phyloP scores from a whole-genome alignment of 2,113 vertebrate species.

The Synodontis membranacea region DNA sequence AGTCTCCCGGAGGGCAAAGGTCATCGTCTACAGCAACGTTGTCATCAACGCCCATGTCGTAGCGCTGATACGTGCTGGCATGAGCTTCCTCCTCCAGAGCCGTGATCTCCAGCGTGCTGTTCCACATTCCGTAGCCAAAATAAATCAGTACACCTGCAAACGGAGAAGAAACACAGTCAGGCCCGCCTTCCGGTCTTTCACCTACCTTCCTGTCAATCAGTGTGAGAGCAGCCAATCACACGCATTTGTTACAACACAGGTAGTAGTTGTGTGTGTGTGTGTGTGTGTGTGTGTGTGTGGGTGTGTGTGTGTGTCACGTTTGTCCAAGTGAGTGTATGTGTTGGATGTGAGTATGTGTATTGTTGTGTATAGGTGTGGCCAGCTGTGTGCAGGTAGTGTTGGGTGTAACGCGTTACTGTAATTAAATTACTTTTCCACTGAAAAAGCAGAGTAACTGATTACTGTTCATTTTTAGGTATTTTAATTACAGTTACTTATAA shows the following conservation, averaged over 20 bases:
- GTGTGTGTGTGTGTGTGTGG: background rate
- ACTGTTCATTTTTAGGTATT: too few relatives aligned
- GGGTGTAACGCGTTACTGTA: too few relatives aligned
- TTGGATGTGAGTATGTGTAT: background rate
- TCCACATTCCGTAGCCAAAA: conserved; percentile 98
- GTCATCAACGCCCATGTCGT: conserved; percentile 87
- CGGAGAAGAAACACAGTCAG: background rate
- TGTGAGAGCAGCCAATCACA: background rate
- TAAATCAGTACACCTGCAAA: conserved; percentile 91
- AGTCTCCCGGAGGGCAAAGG: conserved; percentile 74
- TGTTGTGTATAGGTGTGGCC: background rate
- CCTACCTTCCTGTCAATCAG: background rate
- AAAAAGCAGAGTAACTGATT: too few relatives aligned
- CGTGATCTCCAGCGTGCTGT: conserved; percentile 93
- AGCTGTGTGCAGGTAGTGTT: background rate
- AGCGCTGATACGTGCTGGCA: conserved; percentile 97
- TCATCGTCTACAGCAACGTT: conserved; percentile 86
- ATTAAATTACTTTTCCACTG: too few relatives aligned
- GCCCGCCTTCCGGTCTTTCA: background rate
- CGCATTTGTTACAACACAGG: background rate
- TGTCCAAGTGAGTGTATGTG: background rate
- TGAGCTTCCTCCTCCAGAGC: conserved; percentile 91
- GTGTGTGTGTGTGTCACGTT: background rate
- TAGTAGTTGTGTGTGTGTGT: background rate
- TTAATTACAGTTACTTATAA: too few relatives aligned